These are phyloP conservation scores for Catotricha subobsoleta DNA, from an alignment of 2,888 invertebrate genomes.

Conservation along the genomic window DNA sequence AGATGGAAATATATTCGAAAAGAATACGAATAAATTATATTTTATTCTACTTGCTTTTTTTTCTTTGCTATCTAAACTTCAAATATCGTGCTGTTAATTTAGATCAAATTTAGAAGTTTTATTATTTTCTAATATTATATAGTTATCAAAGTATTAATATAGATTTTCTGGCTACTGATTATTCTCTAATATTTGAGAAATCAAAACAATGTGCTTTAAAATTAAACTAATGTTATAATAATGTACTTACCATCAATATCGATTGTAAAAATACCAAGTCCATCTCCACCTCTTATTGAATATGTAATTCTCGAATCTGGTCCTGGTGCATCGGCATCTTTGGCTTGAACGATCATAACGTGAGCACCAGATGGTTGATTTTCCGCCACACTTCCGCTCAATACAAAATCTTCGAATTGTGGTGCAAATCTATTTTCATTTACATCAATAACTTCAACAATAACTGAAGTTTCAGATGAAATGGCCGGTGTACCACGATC, in stretches of 20 bases:
- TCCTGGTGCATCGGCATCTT: conserved; percentile 62
- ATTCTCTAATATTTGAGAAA: no score
- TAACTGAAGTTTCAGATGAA: conserved; percentile 59
- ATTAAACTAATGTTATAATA: no score
- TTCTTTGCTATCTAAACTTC: no score
- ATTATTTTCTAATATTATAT: no score
- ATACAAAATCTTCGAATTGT: conserved; percentile 61
- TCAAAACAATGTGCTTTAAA: no score
- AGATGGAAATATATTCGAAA: no score
- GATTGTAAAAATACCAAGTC: conserved; percentile 80
- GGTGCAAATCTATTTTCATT: conserved; percentile 83
- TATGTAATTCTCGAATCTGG: conserved; percentile 70
- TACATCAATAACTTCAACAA: conserved; percentile 80
- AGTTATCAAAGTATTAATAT: no score
- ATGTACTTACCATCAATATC: conserved; percentile 59
- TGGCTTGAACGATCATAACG: conserved; percentile 60
- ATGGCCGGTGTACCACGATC: conserved; percentile 73
- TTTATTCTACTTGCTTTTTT: no score
- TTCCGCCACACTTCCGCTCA: conserved; percentile 57
- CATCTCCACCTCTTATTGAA: conserved; percentile 73
- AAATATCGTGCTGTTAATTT: no score
- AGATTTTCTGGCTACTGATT: no score
- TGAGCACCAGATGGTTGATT: conserved; percentile 59
- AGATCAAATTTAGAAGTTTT: no score
- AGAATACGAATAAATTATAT: no score